Evolutionary conservation across 2,888 invertebrate species (phyloP), one percentile per base, ranked within the genome.

Genomic region (Muschampia plurimacula): DNA sequence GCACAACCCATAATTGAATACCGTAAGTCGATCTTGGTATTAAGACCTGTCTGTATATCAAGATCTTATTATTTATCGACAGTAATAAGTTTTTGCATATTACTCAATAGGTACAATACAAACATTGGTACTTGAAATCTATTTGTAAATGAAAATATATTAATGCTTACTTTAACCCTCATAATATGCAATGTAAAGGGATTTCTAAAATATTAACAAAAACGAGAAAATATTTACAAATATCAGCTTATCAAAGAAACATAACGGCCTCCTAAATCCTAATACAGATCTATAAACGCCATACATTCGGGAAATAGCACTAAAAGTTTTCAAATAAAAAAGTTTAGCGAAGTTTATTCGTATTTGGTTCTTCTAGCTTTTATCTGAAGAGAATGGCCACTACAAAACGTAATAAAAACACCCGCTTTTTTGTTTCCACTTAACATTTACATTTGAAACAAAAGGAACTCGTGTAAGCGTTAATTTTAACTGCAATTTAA

Each of bases 301-400:
- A 59, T 44, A 74, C 55, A 59, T 67, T 67, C 57, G 67, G 57
- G n/a, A 49, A 57, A 67, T 66, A 73, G 75, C 70, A 72, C 67
- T 74, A 65, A 74, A 80, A 80, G 74, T 80, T 79, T 79, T 74
- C 76, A 74, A 78, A 78, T 76, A 77, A 80, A 77, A 80, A 78
- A 78, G 67, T 67, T 67, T 41, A 55, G 57, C 55, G 9, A 55
- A 67, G 67, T 67, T 78, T 74, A 76, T 72, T 75, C 73, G 76
- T 76, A 22, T 22, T 22, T 22, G 71, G 75, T 74, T 75, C 67
- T 55, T 60, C 59, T 59, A 62, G 62, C 69, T 36, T 68, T 69
- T 67, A 67, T 67, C 32, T 49, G 57, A 69, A 69, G 62, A 69
- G 63, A 68, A 68, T 73, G 46, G 68, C 55, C 68, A 64, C 68